Evolutionary conservation across 1,140 invertebrate species (phyloP).

Genomic region (Drosophila malerkotliana): DNA sequence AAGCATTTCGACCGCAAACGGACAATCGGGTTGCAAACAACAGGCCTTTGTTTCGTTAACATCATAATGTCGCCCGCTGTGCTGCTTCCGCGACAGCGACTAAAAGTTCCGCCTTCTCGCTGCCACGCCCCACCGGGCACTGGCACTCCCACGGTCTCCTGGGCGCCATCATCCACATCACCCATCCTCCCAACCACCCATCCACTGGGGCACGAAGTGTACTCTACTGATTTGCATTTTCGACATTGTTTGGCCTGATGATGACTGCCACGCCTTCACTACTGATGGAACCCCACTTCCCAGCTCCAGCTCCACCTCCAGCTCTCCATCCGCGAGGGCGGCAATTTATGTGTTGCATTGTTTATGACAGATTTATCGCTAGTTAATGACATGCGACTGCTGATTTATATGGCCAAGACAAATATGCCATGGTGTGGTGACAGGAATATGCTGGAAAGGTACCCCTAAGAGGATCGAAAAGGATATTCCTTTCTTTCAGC

Average conservation of each 20-base stretch:
- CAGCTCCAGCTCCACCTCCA: neutral
- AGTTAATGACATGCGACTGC: constrained; percentile 71
- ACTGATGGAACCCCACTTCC: constrained; percentile 22
- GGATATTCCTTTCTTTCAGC: constrained; percentile 59
- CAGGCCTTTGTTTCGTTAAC: constrained; percentile 47
- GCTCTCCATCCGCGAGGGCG: constrained; percentile 1
- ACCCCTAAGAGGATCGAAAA: constrained; percentile 29
- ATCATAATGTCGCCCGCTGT: constrained; percentile 46
- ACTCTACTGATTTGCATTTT: constrained; percentile 69
- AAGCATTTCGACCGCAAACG: constrained; percentile 11
- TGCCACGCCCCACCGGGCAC: neutral
- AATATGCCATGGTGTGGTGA: constrained; percentile 39
- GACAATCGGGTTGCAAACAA: constrained; percentile 39
- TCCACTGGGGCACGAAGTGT: constrained; percentile 8
- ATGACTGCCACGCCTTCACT: constrained; percentile 25
- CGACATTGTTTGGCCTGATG: constrained; percentile 62
- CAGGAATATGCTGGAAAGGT: constrained; percentile 9
- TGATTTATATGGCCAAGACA: constrained; percentile 65
- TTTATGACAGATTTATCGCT: constrained; percentile 79
- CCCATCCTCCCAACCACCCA: constrained; percentile 9
- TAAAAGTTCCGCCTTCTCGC: constrained; percentile 10
- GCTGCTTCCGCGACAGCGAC: constrained; percentile 40
- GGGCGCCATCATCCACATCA: neutral
- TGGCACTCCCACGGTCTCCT: neutral
- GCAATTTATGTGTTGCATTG: constrained; percentile 78